Percentiles rank a stretch among this genome's conserved stretches.
Evolutionary conservation across 2,797 vertebrate species (phyloP).

Genomic region (Siniperca obscura): DNA sequence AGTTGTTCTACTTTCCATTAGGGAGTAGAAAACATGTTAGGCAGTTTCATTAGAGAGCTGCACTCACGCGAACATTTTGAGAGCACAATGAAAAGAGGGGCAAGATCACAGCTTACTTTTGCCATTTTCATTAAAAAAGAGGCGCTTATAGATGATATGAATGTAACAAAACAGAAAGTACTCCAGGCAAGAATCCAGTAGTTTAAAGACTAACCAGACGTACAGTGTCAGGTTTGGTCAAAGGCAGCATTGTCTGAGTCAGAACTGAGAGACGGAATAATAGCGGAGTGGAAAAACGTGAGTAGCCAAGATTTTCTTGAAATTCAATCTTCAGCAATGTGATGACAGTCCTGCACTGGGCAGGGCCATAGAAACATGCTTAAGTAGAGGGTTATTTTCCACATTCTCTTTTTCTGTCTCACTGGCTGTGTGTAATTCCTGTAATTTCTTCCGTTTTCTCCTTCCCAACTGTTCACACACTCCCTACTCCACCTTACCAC

Average conservation of each 20-base stretch:
- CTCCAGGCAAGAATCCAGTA: slow-evolving; percentile 54
- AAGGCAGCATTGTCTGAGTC: slow-evolving; percentile 80
- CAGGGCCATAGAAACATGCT: slow-evolving; percentile 74
- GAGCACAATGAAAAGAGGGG: slow-evolving; percentile 37
- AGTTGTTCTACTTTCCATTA: slow-evolving; percentile 33
- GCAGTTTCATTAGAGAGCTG: slow-evolving; percentile 57
- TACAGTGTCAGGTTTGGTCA: slow-evolving; percentile 76
- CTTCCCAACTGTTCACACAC: slow-evolving; percentile 45
- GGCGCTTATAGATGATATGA: slow-evolving; percentile 59
- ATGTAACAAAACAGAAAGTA: slow-evolving; percentile 57
- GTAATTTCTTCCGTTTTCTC: slow-evolving; percentile 65
- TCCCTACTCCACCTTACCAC: slow-evolving; percentile 35
- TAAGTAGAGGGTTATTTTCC: slow-evolving; percentile 76
- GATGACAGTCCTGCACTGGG: slow-evolving; percentile 78
- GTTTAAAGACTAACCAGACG: slow-evolving; percentile 70
- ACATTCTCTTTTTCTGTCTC: slow-evolving; percentile 74
- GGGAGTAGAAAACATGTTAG: slow-evolving; percentile 46
- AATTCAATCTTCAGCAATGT: slow-evolving; percentile 78
- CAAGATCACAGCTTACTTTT: slow-evolving; percentile 39
- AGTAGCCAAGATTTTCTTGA: slow-evolving; percentile 81
- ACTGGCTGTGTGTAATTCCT: slow-evolving; percentile 72
- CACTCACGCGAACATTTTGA: slow-evolving; percentile 32
- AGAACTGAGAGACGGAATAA: slow-evolving; percentile 75
- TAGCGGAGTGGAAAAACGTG: slow-evolving; percentile 77
- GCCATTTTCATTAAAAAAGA: slow-evolving; percentile 62